A percentile compares a stretch with the other conserved stretches of the same genome.
Evolutionary conservation across 2,113 vertebrate genomes (phyloP).

Genomic region (Tiliqua scincoides): DNA sequence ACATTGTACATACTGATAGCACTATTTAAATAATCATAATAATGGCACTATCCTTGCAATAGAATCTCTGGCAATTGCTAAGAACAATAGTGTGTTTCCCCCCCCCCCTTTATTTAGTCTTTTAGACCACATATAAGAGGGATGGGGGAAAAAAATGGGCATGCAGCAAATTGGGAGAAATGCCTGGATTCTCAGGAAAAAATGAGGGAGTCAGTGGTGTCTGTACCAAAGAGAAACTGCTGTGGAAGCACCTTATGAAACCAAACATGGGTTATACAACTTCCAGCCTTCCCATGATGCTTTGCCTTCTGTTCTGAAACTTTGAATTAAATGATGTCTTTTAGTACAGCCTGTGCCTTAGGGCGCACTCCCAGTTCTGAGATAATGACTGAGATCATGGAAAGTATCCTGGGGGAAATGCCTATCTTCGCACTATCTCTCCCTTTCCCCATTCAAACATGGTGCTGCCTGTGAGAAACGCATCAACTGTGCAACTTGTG

Average conservation of each 20-base stretch:
- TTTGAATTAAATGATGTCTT: not conserved
- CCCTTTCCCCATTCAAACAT: not conserved
- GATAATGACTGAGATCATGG: not conserved
- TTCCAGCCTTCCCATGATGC: too few species aligned
- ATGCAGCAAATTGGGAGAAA: not conserved
- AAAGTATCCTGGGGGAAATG: not conserved
- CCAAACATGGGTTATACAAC: not conserved
- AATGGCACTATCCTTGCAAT: not conserved
- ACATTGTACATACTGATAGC: too few species aligned
- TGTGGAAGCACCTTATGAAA: not conserved
- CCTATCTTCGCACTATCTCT: not conserved
- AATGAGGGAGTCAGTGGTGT: not conserved
- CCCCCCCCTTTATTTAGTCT: too few species aligned
- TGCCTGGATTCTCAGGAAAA: not conserved
- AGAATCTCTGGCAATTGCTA: not conserved
- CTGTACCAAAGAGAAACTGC: not conserved
- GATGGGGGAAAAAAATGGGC: not conserved
- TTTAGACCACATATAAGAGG: not conserved
- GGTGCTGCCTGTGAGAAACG: not conserved
- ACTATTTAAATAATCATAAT: not conserved
- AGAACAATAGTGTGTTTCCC: not conserved
- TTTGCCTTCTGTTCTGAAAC: too few species aligned
- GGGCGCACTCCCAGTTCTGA: not conserved
- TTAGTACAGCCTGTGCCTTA: not conserved
- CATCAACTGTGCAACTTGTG: not conserved